A percentile compares a stretch with the other conserved stretches of the same genome.
phyloP scores from a whole-genome alignment of 2,888 invertebrate species.

The Campaea margaritaria region DNA sequence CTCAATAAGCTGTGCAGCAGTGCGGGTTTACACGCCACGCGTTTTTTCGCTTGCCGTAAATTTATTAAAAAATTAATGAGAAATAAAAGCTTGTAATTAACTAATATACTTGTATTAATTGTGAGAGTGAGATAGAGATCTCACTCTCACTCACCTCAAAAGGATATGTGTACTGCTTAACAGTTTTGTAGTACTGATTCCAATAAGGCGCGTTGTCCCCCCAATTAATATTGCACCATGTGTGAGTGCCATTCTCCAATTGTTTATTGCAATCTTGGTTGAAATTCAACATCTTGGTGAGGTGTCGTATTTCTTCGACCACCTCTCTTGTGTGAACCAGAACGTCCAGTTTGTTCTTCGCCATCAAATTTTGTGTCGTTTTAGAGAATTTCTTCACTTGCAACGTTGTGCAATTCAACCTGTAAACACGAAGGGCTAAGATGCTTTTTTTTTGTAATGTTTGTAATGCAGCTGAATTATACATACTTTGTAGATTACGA shows the following conservation, averaged over 20 bases:
- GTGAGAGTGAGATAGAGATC: no score
- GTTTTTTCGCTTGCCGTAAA: no score
- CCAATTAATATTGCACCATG: constrained; percentile 78
- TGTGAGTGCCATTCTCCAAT: constrained; percentile 38
- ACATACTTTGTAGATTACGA: no score
- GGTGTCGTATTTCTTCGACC: constrained; percentile 67
- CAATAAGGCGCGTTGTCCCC: constrained; percentile 79
- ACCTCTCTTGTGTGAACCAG: constrained; percentile 67
- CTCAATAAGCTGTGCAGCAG: no score
- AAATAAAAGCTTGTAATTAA: no score
- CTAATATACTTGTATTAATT: no score
- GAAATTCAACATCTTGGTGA: constrained; percentile 70
- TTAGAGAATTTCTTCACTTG: constrained; percentile 77
- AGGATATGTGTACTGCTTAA: constrained; percentile 72
- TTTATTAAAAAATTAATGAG: no score
- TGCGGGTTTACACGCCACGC: no score
- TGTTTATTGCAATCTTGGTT: constrained; percentile 50
- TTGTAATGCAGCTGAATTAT: background rate
- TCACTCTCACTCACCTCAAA: constrained; percentile 65
- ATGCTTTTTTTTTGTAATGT: background rate
- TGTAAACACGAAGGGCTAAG: constrained; percentile 39
- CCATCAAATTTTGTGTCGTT: constrained; percentile 68
- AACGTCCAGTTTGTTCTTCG: constrained; percentile 65
- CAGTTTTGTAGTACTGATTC: constrained; percentile 76
- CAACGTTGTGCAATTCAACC: constrained; percentile 73